phyloP scores from a whole-genome alignment of 2,888 invertebrate genomes.

The Amiota minor region DNA sequence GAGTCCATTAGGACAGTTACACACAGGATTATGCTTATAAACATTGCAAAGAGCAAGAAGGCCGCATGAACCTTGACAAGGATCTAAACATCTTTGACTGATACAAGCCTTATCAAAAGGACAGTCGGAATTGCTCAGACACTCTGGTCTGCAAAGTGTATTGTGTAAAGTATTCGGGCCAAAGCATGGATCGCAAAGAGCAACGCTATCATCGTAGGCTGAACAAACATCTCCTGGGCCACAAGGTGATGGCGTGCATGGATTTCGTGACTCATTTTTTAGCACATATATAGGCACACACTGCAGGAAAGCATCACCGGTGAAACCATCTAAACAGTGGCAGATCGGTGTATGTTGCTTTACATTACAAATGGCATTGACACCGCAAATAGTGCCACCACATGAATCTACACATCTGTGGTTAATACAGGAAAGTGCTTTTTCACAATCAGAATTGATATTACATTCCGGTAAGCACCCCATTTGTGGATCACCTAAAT shows the following conservation, averaged over 20 bases:
- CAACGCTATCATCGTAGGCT: conserved; percentile 82
- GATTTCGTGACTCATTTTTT: conserved; percentile 79
- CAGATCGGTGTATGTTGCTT: conserved; percentile 89
- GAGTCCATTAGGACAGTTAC: conserved; percentile 80
- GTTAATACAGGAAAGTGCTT: conserved; percentile 83
- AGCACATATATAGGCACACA: conserved; percentile 77
- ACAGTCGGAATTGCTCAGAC: conserved; percentile 86
- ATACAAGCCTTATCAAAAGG: conserved; percentile 84
- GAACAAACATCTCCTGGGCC: conserved; percentile 81
- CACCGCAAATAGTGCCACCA: conserved; percentile 82
- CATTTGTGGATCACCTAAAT: conserved; percentile 84
- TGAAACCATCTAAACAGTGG: conserved; percentile 83
- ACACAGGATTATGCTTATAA: conserved; percentile 83
- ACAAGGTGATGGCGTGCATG: conserved; percentile 87
- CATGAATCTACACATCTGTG: conserved; percentile 85
- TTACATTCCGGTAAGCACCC: conserved; percentile 87
- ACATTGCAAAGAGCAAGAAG: conserved; percentile 81
- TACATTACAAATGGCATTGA: conserved; percentile 85
- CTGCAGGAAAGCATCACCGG: conserved; percentile 86
- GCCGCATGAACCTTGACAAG: conserved; percentile 86
- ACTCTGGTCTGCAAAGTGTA: conserved; percentile 87
- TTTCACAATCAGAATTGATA: conserved; percentile 86
- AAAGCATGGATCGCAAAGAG: conserved; percentile 85
- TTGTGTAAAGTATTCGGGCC: conserved; percentile 80
- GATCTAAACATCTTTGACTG: conserved; percentile 83